Base-by-base conservation (phyloP, 2,113 vertebrate species). In the Pristiophorus japonicus region DNA sequence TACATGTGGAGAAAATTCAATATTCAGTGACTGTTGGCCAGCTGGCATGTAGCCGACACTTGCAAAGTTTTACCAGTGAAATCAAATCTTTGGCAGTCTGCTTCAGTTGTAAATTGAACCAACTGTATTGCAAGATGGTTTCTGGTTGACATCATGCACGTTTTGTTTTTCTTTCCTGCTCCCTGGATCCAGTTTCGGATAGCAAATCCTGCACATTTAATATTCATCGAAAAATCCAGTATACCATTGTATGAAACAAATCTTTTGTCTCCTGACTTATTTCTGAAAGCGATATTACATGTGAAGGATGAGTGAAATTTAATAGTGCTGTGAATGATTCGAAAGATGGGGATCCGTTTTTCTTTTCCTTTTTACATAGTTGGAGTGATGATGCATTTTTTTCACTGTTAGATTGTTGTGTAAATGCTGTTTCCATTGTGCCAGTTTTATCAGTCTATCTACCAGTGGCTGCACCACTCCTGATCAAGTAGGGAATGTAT, bases 151-250 rank as follows among this genome's bases (percentile, higher is more conserved):
- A 94, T 94, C 93, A 70, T 94, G 93, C 66, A 94, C 65, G 73
- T 70, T 94, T 94, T 94, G 93, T 94, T 94, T 94, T 94, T 94
- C 65, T 94, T 94, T 94, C 65, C 65, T 94, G 93, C 93, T 94
- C 65, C 63, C 38, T 94, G 93, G 65, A 94, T 94, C 93, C 66
- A 94, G 93, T 94, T 94, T 94, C 45, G 42, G 93, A 94, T 47
- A 94, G 27, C 42, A 70, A 70, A 47, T 70, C 45, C 93, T 73
- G 93, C 66, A 70, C 65, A 47, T 47, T 73, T 94, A 94, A 73
- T 94, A 94, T 16, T 70, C 66, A 73, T 94, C 51, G 93, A 67
- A 70, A 47, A 47, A 70, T 94, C 93, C 65, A 73, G 24, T 70
- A 45, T 4, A 18, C 66, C 66, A 94, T 47, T 94, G 24, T 16